phyloP scores from a whole-genome alignment of 1,140 invertebrate species.

The Drosophila nasuta region DNA sequence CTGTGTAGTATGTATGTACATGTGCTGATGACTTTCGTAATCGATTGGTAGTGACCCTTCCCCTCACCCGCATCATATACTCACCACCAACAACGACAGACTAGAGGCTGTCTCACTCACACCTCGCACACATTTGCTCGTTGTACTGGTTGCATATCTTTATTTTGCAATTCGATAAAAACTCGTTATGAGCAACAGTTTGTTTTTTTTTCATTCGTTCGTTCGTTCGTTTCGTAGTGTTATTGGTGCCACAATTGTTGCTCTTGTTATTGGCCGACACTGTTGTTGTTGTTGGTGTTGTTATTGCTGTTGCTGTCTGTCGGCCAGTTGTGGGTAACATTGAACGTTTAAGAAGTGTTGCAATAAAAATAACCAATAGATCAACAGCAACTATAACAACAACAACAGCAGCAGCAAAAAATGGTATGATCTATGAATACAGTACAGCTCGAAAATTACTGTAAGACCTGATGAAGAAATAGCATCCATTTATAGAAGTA shows the following conservation, averaged over 20 bases:
- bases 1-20: conserved; percentile 10
- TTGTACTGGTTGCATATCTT: conserved; percentile 67
- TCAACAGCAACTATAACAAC: conserved; percentile 70
- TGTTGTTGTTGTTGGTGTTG: conserved; percentile 53
- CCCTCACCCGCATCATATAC: conserved; percentile 47
- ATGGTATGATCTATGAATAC: conserved; percentile 41
- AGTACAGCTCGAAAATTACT: conserved; percentile 29
- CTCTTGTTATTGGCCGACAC: conserved; percentile 76
- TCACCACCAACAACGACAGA: conserved; percentile 29
- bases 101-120: conserved; percentile 34
- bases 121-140: conserved; percentile 43
- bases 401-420: conserved; percentile 72
- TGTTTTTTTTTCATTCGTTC: conserved; percentile 56
- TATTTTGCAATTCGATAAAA: conserved; percentile 83
- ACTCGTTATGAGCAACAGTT: conserved; percentile 80
- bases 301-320: conserved; percentile 43
- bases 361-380: conserved; percentile 78
- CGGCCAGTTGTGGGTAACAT: conserved; percentile 76
- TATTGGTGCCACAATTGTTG: conserved; percentile 82
- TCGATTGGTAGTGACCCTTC: conserved; percentile 52
- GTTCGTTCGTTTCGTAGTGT: conserved; percentile 55
- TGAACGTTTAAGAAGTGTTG: conserved; percentile 82
- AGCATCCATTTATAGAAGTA: conserved; percentile 28
- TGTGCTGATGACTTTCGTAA: conserved; percentile 43
- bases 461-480: conserved; percentile 59